Conservation (phyloP, 2,888 invertebrate genomes). For the Drosophila pseudotalamancana region DNA sequence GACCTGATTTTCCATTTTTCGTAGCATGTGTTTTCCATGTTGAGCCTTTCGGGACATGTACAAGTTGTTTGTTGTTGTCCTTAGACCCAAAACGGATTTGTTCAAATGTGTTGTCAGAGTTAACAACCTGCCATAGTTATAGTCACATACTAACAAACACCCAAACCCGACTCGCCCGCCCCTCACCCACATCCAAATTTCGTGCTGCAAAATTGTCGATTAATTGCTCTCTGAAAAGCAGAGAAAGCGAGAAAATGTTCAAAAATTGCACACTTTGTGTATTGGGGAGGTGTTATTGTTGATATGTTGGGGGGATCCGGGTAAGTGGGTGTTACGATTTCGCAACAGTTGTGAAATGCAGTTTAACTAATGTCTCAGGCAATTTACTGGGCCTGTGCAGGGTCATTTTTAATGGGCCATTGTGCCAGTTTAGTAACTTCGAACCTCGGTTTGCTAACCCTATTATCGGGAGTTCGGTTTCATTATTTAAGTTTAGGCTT, state of each 20-base stretch:
- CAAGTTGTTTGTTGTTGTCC: constrained; percentile 59
- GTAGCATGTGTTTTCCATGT: constrained; percentile 80
- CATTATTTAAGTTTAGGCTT: background rate
- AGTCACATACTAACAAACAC: constrained; percentile 16
- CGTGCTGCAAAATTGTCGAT: constrained; percentile 62
- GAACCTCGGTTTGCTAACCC: background rate
- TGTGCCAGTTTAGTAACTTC: constrained; percentile 5
- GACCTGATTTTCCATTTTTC: constrained; percentile 79
- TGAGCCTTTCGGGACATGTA: constrained; percentile 57
- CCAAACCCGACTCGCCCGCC: background rate
- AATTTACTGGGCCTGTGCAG: constrained; percentile 30
- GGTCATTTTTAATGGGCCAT: background rate
- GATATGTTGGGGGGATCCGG: constrained; percentile 4
- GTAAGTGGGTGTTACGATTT: constrained; percentile 40
- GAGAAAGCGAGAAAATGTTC: constrained; percentile 26
- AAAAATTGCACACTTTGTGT: constrained; percentile 55
- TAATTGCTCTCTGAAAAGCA: constrained; percentile 63
- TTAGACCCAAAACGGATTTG: constrained; percentile 72
- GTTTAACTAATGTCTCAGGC: constrained; percentile 58
- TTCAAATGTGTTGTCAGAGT: constrained; percentile 58
- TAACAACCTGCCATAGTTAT: constrained; percentile 70
- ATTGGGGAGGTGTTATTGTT: constrained; percentile 26
- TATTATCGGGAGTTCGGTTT: background rate
- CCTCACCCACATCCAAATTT: background rate
- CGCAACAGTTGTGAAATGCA: constrained; percentile 65